Base-by-base conservation (phyloP, 2,113 vertebrate genomes). In the Pimephales promelas region DNA sequence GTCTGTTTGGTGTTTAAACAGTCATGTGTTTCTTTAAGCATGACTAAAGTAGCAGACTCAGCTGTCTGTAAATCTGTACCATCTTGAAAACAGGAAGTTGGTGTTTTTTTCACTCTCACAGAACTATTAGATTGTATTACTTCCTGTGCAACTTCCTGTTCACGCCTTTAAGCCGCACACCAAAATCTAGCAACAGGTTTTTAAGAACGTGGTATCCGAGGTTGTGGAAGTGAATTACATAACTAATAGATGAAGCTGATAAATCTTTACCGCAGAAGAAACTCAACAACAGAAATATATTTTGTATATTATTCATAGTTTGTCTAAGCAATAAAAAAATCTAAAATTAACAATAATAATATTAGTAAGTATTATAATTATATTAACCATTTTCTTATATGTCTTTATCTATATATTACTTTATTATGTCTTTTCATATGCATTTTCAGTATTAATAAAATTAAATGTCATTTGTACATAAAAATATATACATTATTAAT, bases 141-240 rank as follows among this genome's bases (percentile, higher is more conserved):
- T 85, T 85, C 84, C 84, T 82, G 84, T 85, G 36, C 31, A 31
- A 24, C 59, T 75, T 81, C 84, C 14, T 61, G 56, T 24, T 49
- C 10, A 22, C 4, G 45, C 16, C 22, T 78, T 49, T 22, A 57
- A 78, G 61, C 28, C 4, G 3, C 43, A 34, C 49, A 40, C 14
- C 13, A 43, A 47, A 62, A 49, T 78, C 14, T 31, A 26, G 57
- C n/a, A 54, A n/a, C 10, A 5, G 10, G 6, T 57, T 56, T 54
- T 77, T 40, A 20, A 31, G 31, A 54, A 16, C 14, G 49, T 20
- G 28, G 5, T 14, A 2, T 2, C 10, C n/a, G 54, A n/a, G 71
- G 71, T 28, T 49, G 71, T 16, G n/a, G 71, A 73, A 47, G 71
- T 49, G 71, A 28, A n/a, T 73, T 73, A 16, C 11, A 28, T 4